Percentiles rank a stretch among this genome's conserved stretches.
phyloP scores from a whole-genome alignment of 2,888 invertebrate genomes.

The Acleris laterana region DNA sequence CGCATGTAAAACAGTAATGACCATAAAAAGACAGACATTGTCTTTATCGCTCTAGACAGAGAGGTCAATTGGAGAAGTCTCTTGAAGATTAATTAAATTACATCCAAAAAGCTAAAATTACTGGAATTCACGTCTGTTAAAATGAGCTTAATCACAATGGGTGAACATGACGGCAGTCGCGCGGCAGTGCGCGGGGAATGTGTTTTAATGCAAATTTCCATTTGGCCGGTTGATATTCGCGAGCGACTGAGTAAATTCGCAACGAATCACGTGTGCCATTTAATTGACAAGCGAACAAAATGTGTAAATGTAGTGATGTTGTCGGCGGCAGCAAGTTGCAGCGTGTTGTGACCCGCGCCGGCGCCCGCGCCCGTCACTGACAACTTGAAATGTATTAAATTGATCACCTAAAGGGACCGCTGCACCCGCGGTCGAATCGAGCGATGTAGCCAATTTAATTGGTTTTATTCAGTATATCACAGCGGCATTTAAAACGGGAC shows the following conservation, averaged over 20 bases:
- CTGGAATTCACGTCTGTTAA: slow-evolving; percentile 37
- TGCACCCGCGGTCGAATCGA: slow-evolving; percentile 51
- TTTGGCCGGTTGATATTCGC: slow-evolving; percentile 73
- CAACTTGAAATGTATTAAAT: slow-evolving; percentile 62
- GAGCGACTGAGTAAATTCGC: slow-evolving; percentile 73
- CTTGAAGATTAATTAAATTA: slow-evolving; percentile 22
- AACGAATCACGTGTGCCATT: slow-evolving; percentile 75
- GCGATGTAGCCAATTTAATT: slow-evolving; percentile 72
- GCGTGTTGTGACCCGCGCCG: slow-evolving; percentile 48
- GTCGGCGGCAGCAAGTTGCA: slow-evolving; percentile 59
- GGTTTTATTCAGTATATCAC: slow-evolving; percentile 58
- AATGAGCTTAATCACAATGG: slow-evolving; percentile 36
- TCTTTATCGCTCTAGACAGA: not conserved
- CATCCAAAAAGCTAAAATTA: slow-evolving; percentile 9
- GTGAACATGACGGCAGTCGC: slow-evolving; percentile 40
- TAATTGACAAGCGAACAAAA: slow-evolving; percentile 80
- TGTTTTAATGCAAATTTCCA: slow-evolving; percentile 79
- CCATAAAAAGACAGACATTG: not conserved
- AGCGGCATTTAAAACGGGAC: slow-evolving; percentile 62
- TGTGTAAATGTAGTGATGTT: slow-evolving; percentile 62
- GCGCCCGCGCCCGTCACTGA: slow-evolving; percentile 49
- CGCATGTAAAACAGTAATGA: slow-evolving; percentile 1
- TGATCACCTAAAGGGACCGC: slow-evolving; percentile 56
- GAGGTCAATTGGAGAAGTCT: slow-evolving; percentile 11
- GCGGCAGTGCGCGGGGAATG: slow-evolving; percentile 49